These are phyloP conservation scores for Luscinia luscinia DNA, from an alignment of 2,797 vertebrate genomes.

Conservation along the genomic window DNA sequence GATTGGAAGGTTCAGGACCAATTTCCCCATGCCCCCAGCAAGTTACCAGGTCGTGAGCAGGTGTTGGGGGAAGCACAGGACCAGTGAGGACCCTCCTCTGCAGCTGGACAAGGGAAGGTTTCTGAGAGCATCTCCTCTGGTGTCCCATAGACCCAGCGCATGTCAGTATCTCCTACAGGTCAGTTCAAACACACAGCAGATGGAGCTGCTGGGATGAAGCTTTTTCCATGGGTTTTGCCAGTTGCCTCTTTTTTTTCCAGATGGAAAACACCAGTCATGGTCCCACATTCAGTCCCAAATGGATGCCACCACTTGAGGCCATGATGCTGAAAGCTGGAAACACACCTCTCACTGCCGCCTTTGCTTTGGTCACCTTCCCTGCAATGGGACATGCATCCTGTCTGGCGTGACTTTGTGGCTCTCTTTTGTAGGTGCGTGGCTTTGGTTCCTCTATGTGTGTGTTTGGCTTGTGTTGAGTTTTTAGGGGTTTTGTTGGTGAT, in stretches of 20 bases:
- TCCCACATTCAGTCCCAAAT: background rate
- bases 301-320: background rate
- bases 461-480: slow-evolving; percentile 46
- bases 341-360: slow-evolving; percentile 13
- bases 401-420: slow-evolving; percentile 38
- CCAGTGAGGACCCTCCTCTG: background rate
- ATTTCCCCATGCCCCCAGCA: background rate
- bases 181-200: slow-evolving; percentile 50
- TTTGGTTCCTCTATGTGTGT: slow-evolving; percentile 60
- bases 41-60: background rate
- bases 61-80: background rate
- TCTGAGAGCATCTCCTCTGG: background rate
- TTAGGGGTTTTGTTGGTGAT: slow-evolving; percentile 35
- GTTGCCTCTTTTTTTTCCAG: slow-evolving; percentile 56
- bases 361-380: slow-evolving; percentile 73
- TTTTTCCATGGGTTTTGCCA: background rate
- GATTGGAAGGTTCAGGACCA: background rate
- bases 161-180: background rate
- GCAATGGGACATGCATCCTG: slow-evolving; percentile 59
- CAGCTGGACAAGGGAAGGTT: background rate
- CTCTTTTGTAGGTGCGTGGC: slow-evolving; percentile 31
- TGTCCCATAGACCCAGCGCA: background rate
- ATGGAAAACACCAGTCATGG: background rate
- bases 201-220: slow-evolving; percentile 75
- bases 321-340: slow-evolving; percentile 78